phyloP scores from a whole-genome alignment of 2,797 vertebrate species.

The Scyliorhinus canicula region DNA sequence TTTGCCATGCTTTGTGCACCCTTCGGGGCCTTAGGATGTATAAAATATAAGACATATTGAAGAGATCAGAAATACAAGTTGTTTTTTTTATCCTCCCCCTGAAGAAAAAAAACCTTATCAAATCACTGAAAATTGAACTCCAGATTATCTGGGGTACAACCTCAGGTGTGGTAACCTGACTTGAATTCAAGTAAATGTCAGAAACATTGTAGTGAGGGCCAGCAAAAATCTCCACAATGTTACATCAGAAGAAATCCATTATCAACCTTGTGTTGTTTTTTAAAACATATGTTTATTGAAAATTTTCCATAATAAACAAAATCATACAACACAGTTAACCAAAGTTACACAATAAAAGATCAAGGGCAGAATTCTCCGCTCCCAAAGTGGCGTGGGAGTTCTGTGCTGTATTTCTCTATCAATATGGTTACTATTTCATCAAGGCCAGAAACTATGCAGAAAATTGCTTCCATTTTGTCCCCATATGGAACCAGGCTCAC shows the following conservation, averaged over 20 bases:
- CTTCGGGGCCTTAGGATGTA: neutral
- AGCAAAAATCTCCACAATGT: neutral
- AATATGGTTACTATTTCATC: too few relatives aligned
- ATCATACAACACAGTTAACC: too few relatives aligned
- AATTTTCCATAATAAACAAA: too few relatives aligned
- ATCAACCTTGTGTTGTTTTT: neutral
- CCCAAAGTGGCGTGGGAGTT: too few relatives aligned
- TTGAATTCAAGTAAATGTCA: neutral
- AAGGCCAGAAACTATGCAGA: too few relatives aligned
- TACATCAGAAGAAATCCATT: neutral
- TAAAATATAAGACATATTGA: neutral
- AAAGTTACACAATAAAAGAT: too few relatives aligned
- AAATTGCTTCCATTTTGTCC: too few relatives aligned
- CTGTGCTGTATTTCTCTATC: too few relatives aligned
- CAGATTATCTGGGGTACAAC: neutral
- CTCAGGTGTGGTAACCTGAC: neutral
- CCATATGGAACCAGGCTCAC: too few relatives aligned
- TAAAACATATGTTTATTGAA: too few relatives aligned
- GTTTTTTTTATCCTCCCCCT: neutral
- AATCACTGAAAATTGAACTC: too few relatives aligned
- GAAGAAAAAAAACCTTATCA: neutral
- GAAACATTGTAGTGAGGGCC: neutral
- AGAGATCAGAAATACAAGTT: neutral
- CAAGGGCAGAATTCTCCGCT: too few relatives aligned
- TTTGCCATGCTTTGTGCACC: neutral